These are phyloP conservation scores for Meteorus colon DNA, from an alignment of 2,888 invertebrate genomes.

Conservation along the genomic window DNA sequence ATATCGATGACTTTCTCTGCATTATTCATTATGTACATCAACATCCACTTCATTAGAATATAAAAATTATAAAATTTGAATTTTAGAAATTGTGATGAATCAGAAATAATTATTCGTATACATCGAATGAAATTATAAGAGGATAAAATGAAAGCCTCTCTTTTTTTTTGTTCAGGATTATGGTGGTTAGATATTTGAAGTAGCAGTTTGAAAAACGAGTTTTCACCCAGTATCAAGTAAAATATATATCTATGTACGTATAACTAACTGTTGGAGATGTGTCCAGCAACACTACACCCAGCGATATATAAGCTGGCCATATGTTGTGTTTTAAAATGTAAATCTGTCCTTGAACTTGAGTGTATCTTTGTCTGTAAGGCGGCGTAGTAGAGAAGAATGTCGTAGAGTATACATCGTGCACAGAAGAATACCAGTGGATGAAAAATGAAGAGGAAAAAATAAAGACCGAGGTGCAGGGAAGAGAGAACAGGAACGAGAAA, in stretches of 20 bases:
- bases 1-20: background rate
- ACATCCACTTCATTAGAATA: background rate
- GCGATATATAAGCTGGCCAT: background rate
- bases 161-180: too few relatives aligned
- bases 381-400: constrained; percentile 11
- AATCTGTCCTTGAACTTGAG: constrained; percentile 51
- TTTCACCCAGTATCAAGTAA: background rate
- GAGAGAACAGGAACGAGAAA: constrained; percentile 13
- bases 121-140: too few relatives aligned
- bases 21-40: background rate
- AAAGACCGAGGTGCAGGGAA: background rate
- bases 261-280: background rate
- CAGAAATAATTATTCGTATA: background rate
- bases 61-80: background rate
- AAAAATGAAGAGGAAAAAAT: background rate
- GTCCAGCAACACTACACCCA: background rate
- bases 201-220: background rate
- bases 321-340: constrained; percentile 43
- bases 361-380: constrained; percentile 10
- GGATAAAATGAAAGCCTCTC: too few relatives aligned
- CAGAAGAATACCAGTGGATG: constrained; percentile 12
- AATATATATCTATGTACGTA: background rate
- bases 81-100: background rate
- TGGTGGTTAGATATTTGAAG: background rate
- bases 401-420: constrained; percentile 4